Evolutionary conservation across 2,888 invertebrate species (phyloP).

Genomic region (Thecophora atra): DNA sequence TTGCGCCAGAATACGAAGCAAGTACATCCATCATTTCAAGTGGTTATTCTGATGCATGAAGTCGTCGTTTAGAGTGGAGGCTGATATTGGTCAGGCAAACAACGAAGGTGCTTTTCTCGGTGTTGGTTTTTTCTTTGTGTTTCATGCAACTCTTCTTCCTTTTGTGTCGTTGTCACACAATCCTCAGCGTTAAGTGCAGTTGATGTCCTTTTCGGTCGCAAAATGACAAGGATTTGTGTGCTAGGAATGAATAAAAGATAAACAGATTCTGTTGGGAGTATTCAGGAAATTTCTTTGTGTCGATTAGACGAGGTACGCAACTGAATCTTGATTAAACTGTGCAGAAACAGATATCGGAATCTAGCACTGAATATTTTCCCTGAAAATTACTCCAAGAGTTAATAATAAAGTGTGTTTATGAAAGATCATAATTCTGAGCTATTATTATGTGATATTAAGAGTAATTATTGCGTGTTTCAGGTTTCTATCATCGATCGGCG

Average conservation of each 20-base stretch:
- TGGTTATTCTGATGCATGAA: conserved; percentile 60
- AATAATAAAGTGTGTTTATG: no score
- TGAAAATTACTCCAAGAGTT: background rate
- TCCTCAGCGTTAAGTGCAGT: conserved; percentile 56
- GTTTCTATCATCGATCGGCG: background rate
- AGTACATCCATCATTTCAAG: conserved; percentile 61
- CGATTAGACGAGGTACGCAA: background rate
- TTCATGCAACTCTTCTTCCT: background rate
- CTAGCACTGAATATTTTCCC: background rate
- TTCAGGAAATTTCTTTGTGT: background rate
- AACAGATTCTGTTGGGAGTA: background rate
- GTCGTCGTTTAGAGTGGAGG: conserved; percentile 46
- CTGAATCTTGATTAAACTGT: background rate
- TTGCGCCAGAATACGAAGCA: conserved; percentile 38
- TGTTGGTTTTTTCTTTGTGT: background rate
- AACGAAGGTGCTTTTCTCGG: background rate
- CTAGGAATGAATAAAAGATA: conserved; percentile 38
- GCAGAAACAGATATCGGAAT: background rate
- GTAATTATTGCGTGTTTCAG: background rate
- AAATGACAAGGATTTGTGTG: conserved; percentile 38
- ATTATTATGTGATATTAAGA: no score
- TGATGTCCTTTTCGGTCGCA: conserved; percentile 49
- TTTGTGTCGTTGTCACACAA: conserved; percentile 20
- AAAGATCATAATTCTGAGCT: no score
- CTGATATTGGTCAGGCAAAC: background rate